Evolutionary conservation across 2,888 invertebrate species (phyloP).

Genomic region (Pyrrhia umbra): DNA sequence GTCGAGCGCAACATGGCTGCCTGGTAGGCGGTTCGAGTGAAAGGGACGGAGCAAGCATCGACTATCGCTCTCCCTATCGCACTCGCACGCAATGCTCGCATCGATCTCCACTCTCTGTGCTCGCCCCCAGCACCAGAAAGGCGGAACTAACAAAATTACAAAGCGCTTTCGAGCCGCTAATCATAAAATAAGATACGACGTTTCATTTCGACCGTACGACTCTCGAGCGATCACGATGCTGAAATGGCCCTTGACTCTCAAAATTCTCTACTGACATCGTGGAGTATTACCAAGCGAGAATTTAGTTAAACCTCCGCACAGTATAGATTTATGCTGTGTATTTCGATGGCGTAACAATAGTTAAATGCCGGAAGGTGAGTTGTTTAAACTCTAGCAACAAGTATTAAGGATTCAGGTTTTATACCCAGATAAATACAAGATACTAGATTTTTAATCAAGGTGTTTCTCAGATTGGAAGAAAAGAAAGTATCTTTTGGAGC

Average conservation of each 20-base stretch:
- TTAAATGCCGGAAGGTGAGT: conserved; percentile 35
- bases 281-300: conserved; percentile 82
- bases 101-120: conserved; percentile 89
- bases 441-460: conserved; percentile 71
- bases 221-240: conserved; percentile 89
- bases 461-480: conserved; percentile 69
- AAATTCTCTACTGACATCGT: conserved; percentile 88
- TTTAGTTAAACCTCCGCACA: conserved; percentile 75
- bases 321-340: conserved; percentile 76
- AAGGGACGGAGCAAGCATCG: conserved; percentile 79
- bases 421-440: conserved; percentile 33
- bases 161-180: conserved; percentile 91
- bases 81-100: conserved; percentile 86
- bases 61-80: conserved; percentile 80
- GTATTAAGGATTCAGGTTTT: conserved; percentile 11
- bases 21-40: conserved; percentile 89
- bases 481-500: conserved; percentile 68
- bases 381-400: conserved; percentile 47
- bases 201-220: conserved; percentile 90
- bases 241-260: conserved; percentile 90
- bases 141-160: conserved; percentile 91
- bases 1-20: conserved; percentile 91
- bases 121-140: conserved; percentile 91
- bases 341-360: conserved; percentile 51
- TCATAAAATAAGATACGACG: conserved; percentile 91